Base-by-base conservation (phyloP, 2,888 invertebrate genomes). In the Glyphotaelius pellucidus region DNA sequence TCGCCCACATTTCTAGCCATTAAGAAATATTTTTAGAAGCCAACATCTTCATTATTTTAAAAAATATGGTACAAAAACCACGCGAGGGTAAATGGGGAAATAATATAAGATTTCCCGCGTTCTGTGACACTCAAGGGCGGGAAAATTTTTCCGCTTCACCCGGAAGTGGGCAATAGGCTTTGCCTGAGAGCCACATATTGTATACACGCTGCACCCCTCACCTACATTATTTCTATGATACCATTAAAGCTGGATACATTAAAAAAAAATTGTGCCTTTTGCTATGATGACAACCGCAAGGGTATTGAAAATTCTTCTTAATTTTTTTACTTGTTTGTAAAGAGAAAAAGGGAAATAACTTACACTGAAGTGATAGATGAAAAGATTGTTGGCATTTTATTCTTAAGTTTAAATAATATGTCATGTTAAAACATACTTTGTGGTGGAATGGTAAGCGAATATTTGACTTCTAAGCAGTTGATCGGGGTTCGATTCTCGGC, bases 101-200 rank as follows among this genome's bases (percentile, higher is more conserved):
- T 35, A 79, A 81, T 47, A 32, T 90, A 32, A 81, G 25, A 83
- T 67, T n/a, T 42, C 19, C 15, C 88, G 88, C 88, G 87, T 52
- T n/a, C 67, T 80, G 88, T 38, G 88, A 89, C 35, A 79, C 79
- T 52, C 52, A 0, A 5, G 67, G n/a, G 38, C 47, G 3, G 12
- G 47, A 52, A 80, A 80, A 89, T 38, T 89, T 19, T 89, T 80
- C 80, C 79, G 88, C 25, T 89, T 89, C 88, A 38, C 38, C 25
- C 88, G 88, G 88, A 89, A 89, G 88, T 38, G 80, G 80, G 38
- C 80, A 89, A 89, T 89, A 87, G 88, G 88, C 79, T 79, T 30
- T 35, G 79, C 88, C 79, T 89, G 35, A 89, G 80, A 35, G 88
- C 88, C 88, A 38, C 80, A 89, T 30, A 47, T 31, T 32, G 30